Conservation (phyloP, 2,797 vertebrate genomes). For the Syngnathus acus region DNA sequence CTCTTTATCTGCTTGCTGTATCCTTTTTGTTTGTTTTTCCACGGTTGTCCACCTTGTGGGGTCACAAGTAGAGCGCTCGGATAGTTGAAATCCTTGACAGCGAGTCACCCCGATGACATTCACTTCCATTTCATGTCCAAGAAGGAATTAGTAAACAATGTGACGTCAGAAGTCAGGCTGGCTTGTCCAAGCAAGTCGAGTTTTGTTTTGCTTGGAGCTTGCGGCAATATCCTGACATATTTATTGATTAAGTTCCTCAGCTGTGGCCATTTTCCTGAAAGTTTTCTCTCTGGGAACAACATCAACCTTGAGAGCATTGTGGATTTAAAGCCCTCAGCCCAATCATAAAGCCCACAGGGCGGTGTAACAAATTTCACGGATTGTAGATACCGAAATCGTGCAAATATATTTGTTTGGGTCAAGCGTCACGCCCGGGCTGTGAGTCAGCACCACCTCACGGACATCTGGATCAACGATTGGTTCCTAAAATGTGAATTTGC, state of each 20-base stretch:
- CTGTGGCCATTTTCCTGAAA: not conserved
- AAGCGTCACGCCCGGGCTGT: conserved; percentile 11
- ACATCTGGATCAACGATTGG: conserved; percentile 21
- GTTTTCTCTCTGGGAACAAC: not conserved
- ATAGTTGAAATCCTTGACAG: not conserved
- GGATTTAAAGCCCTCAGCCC: not conserved
- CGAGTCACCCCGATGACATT: not conserved
- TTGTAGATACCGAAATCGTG: not conserved
- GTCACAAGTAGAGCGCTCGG: not conserved
- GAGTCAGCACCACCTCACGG: conserved; percentile 20
- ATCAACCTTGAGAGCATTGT: not conserved
- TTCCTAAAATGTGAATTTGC: conserved; percentile 8
- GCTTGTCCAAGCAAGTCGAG: not conserved
- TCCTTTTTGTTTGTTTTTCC: conserved; percentile 2
- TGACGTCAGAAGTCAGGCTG: too few species aligned
- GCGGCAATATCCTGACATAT: not conserved
- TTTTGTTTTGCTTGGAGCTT: conserved; percentile 7
- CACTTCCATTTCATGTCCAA: not conserved
- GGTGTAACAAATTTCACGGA: not conserved
- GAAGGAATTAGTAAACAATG: not conserved
- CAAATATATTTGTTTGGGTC: conserved; percentile 20
- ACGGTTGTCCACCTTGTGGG: not conserved
- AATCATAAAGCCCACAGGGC: not conserved
- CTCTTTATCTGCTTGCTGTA: conserved; percentile 10
- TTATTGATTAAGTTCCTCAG: not conserved